phyloP scores from a whole-genome alignment of 2,113 vertebrate genomes.

The Phylloscopus trochilus region DNA sequence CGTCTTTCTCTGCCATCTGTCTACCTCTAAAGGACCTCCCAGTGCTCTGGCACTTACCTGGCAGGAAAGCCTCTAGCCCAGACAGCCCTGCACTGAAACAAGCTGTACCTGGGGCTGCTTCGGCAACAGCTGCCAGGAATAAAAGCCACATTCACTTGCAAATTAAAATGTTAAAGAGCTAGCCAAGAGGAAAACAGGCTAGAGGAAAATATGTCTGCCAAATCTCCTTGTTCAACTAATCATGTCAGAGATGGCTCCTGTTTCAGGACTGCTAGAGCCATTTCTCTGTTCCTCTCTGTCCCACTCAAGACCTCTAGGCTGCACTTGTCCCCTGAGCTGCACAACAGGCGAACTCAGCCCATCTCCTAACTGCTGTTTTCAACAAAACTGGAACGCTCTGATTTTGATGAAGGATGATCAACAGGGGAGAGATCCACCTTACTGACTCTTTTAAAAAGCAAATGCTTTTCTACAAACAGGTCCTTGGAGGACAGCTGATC shows the following conservation, averaged over 20 bases:
- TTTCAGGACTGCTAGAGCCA: neutral
- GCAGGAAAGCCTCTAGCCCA: neutral
- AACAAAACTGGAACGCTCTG: neutral
- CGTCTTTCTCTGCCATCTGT: neutral
- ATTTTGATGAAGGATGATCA: neutral
- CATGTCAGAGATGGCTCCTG: neutral
- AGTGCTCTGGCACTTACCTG: neutral
- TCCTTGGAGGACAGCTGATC: neutral
- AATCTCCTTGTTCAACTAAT: neutral
- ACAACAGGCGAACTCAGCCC: neutral
- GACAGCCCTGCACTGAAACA: neutral
- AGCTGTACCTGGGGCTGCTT: neutral
- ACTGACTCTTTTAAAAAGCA: neutral
- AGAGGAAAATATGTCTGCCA: neutral
- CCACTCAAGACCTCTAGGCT: neutral
- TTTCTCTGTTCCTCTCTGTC: neutral
- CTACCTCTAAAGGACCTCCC: neutral
- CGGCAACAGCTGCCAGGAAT: neutral
- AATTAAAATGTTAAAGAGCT: neutral
- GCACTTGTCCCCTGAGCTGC: neutral
- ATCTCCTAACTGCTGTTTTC: neutral
- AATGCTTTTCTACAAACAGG: neutral
- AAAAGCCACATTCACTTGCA: neutral
- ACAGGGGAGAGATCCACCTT: neutral
- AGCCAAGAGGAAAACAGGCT: neutral